Base-by-base conservation (phyloP, 2,797 vertebrate genomes). In the Acipenser transmontanus region DNA sequence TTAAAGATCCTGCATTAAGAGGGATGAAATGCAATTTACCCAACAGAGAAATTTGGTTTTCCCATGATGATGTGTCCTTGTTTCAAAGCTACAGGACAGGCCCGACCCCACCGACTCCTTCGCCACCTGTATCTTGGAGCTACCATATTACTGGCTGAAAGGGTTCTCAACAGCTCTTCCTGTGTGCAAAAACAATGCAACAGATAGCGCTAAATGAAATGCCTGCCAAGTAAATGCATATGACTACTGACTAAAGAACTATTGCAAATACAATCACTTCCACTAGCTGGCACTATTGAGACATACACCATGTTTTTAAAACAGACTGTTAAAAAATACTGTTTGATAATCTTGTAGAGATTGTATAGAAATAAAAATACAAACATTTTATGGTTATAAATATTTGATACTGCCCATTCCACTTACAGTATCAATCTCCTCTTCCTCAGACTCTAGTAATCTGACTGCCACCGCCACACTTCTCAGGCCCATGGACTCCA, bases 31-130 rank as follows among this genome's bases (percentile, higher is more conserved):
- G 47, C 68, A 50, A 70, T 88, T 83, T 77, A 98, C 97, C 95
- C 93, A n/a, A 95, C 87, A 72, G 90, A 81, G 62, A 91, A 90
- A 61, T 93, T 85, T 50, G 87, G 69, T 11, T 70, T 84, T 71
- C 97, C 97, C 72, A 79, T 78, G 60, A 81, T 64, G 65, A 93
- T 71, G 61, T 82, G 83, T 48, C 95, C 95, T 59, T 92, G 86
- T 73, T 90, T 95, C 6, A 98, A 85, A 77, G 89, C 85, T 59
- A 99, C 92, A 0, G 97, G 97, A 73, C 97, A 99, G 7, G 61
- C 72, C 60, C 63, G 75, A 0, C 91, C 91, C 97, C 97, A 99
- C 70, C 81, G 88, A 79, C 95, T 98, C 72, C 91, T 89, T 59
- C 74, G 85, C 97, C 97, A 99, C 61, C 85, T 83, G 47, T 93